Conservation (phyloP, 2,888 invertebrate species). For the Archips xylosteana region DNA sequence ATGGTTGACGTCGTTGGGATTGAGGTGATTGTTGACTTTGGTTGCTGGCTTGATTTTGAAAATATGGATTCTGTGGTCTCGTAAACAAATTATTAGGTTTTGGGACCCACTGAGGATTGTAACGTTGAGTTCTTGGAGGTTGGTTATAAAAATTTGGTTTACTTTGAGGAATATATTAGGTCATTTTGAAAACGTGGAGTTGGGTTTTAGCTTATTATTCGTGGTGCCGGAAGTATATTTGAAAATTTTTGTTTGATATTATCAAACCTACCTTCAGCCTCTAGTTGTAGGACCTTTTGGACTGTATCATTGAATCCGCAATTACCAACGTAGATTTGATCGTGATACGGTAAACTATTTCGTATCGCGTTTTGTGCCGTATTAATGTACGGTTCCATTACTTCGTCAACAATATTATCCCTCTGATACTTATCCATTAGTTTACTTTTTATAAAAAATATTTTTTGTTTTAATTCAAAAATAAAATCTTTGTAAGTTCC, state of each 20-base stretch:
- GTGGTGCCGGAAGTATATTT: background rate
- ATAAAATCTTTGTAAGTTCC: background rate
- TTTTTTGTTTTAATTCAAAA: background rate
- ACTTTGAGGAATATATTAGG: background rate
- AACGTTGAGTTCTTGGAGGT: background rate
- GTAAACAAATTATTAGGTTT: background rate
- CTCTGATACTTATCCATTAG: background rate
- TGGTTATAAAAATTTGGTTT: background rate
- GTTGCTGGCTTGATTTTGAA: background rate
- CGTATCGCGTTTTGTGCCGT: background rate
- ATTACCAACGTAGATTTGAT: background rate
- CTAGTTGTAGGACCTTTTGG: background rate
- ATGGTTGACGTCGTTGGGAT: background rate
- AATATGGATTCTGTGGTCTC: background rate
- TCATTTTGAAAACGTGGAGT: background rate
- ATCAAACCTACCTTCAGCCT: background rate
- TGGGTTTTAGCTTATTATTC: background rate
- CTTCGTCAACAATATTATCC: background rate
- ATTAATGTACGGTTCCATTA: background rate
- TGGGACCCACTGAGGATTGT: background rate
- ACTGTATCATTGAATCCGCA: background rate
- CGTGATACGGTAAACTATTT: background rate
- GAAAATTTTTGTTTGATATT: background rate
- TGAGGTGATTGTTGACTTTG: background rate
- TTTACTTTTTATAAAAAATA: background rate